Conservation (phyloP, 2,113 vertebrate species). For the Phyllostomus hastatus region DNA sequence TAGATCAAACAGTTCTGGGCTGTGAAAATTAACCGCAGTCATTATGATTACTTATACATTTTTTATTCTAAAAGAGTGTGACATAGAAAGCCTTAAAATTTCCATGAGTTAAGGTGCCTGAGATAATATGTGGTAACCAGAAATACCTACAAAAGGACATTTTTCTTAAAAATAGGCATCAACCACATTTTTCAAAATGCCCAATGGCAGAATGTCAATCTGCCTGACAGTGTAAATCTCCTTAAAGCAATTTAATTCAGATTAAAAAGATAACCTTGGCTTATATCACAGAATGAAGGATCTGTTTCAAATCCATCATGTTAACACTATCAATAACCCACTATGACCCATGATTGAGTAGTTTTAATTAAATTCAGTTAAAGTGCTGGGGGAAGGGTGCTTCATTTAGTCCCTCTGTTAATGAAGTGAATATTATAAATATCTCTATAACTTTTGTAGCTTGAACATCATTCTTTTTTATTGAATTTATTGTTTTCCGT, state of each 20-base stretch:
- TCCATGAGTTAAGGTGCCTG: background rate
- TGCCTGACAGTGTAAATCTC: constrained; percentile 72
- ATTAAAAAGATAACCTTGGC: constrained; percentile 77
- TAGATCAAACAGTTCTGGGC: background rate
- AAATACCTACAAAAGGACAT: constrained; percentile 53
- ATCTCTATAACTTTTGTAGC: constrained; percentile 46
- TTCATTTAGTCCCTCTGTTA: constrained; percentile 33
- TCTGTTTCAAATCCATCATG: constrained; percentile 76
- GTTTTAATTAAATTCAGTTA: constrained; percentile 71
- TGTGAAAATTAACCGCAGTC: background rate
- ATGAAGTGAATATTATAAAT: constrained; percentile 20
- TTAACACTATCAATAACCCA: constrained; percentile 67
- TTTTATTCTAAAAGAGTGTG: background rate
- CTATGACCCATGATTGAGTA: constrained; percentile 52
- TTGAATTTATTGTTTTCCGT: constrained; percentile 65
- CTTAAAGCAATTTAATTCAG: constrained; percentile 77
- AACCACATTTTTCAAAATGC: constrained; percentile 56
- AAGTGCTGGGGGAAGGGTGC: constrained; percentile 35
- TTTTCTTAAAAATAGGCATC: constrained; percentile 63
- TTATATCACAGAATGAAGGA: constrained; percentile 58
- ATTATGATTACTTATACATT: background rate
- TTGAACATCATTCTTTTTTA: constrained; percentile 59
- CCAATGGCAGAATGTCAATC: constrained; percentile 55
- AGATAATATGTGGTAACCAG: constrained; percentile 32
- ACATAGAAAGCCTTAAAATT: background rate